A percentile compares a stretch with the other conserved stretches of the same genome.
Conservation (phyloP, 53 echinoderm and acorn worm genomes). For the Henricia sp. region DNA sequence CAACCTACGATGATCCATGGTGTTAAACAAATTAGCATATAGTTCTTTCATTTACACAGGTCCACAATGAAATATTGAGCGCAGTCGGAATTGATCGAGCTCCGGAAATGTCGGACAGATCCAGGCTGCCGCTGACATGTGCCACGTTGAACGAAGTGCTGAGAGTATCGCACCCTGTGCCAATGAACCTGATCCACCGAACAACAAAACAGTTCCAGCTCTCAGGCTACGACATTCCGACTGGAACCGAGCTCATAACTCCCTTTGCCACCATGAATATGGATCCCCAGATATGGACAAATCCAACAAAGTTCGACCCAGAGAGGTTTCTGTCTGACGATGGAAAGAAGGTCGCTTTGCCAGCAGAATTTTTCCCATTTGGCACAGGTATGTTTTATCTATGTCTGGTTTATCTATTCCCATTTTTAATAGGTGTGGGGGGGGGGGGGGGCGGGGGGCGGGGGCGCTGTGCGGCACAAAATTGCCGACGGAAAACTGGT, state of each 20-base stretch:
- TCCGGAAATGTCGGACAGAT: background rate
- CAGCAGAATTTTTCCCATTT: background rate
- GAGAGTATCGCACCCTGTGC: background rate
- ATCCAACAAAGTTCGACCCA: background rate
- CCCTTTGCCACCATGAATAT: background rate
- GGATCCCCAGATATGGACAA: background rate
- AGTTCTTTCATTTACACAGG: background rate
- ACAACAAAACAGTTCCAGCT: background rate
- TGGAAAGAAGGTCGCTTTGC: background rate
- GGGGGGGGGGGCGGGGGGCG: no score
- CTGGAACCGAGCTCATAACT: background rate
- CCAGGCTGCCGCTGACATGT: background rate
- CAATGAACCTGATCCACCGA: background rate
- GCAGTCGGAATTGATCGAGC: background rate
- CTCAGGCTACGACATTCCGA: background rate
- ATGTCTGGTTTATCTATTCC: no score
- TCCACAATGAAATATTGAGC: background rate
- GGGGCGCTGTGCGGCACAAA: no score
- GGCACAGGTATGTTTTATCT: background rate
- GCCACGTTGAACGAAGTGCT: constrained; percentile 10
- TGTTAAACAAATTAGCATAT: background rate
- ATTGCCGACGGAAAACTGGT: no score
- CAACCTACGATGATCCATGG: no score
- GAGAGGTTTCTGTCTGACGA: constrained; percentile 16
- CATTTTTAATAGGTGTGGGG: no score